Evolutionary conservation across 2,113 vertebrate genomes (phyloP), one percentile per base, ranked within the genome.

Genomic region (Psilopogon haemacephalus): DNA sequence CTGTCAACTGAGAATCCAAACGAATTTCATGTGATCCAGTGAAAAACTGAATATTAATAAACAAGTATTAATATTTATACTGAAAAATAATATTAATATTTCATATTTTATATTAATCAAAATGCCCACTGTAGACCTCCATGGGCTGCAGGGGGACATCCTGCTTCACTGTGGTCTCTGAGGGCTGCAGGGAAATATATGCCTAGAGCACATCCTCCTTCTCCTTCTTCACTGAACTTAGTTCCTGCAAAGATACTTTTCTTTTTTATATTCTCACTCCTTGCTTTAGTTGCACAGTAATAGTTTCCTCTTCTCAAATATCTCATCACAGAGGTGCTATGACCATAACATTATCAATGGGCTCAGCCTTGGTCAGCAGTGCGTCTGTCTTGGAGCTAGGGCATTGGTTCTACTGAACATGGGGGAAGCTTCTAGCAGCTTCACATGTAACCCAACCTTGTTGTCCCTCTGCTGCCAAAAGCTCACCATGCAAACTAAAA

Each of bases 281-380:
- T 56, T 1, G 42, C 9, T 63, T 59, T 26, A 4, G 24, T 46
- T 24, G 20, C 4, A 27, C 7, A 50, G 6, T 6, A 27, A 4
- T 8, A 52, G 46, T 50, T 46, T 17, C 18, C 14, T 27, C 15
- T 44, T 44, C 37, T 33, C 40, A 37, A 56, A 32, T 52, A 52
- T 26, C 2, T 37, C 58, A 23, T 33, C 14, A 5, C 33, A 50
- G 15, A 64, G 15, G 3, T 0, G 0, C 12, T 79, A 11, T 28
- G 15, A 20, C 28, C 9, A 3, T 52, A 52, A 24, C 23, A 26
- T 24, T 26, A 12, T 26, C 50, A 52, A 26, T 52, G 24, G 50
- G 2, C 18, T 52, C 1, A 0, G 8, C 21, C 8, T 76, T 24
- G 15, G 54, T 1, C 27, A 55, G 24, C 2, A 0, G 2, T 2